Evolutionary conservation across 2,113 vertebrate genomes (phyloP).

Genomic region (Tychaedon coryphoeus): DNA sequence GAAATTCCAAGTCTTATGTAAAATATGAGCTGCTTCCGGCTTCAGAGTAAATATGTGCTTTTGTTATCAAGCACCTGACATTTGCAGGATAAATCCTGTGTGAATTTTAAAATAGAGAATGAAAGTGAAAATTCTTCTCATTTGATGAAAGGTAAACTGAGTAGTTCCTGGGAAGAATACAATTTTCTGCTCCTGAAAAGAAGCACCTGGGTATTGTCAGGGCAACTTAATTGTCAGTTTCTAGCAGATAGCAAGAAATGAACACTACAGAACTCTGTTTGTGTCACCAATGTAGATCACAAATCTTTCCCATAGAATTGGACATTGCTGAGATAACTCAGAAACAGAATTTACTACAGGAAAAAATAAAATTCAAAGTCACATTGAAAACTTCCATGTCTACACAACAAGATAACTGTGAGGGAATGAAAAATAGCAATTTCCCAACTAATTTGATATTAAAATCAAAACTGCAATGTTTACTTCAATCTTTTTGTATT

Average conservation of each 20-base stretch:
- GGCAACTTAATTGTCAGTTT: background rate
- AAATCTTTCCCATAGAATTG: background rate
- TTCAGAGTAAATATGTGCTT: constrained; percentile 17
- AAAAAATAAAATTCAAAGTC: background rate
- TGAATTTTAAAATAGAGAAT: constrained; percentile 45
- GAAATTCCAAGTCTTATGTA: background rate
- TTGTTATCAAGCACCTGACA: constrained; percentile 30
- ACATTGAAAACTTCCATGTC: background rate
- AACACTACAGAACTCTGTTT: background rate
- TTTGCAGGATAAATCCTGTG: constrained; percentile 25
- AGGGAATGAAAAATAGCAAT: background rate
- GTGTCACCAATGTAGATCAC: background rate
- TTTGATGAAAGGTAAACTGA: constrained; percentile 16
- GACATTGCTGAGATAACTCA: background rate
- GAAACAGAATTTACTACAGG: background rate
- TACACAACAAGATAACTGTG: background rate
- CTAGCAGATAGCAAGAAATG: background rate
- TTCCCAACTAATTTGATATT: background rate
- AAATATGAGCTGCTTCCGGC: background rate
- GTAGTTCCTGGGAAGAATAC: constrained; percentile 22
- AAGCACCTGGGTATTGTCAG: background rate
- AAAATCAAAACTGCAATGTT: background rate
- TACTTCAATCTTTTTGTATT: background rate
- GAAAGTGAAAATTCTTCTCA: constrained; percentile 34
- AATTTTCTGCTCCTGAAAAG: constrained; percentile 23